Conservation (phyloP, 92 coral and sea anemone species). For the Porites rus region DNA sequence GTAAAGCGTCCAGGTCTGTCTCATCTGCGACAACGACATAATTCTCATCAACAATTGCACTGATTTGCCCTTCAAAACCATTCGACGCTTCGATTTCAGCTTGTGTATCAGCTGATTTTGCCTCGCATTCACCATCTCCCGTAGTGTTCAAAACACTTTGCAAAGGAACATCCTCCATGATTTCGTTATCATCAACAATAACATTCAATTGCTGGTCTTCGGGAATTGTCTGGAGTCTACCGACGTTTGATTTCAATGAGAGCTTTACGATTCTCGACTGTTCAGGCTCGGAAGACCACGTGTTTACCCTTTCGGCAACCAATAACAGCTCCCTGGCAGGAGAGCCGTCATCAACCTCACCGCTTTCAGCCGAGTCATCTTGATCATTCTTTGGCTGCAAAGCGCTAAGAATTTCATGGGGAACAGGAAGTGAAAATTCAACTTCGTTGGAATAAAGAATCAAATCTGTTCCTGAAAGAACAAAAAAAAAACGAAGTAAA, state of each 20-base stretch:
- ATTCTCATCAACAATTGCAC: neutral
- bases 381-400: neutral
- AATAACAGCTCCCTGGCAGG: conserved; percentile 60
- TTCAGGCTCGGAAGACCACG: neutral
- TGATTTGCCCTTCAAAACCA: neutral
- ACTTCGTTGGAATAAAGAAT: conserved; percentile 79
- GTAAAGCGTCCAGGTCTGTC: neutral
- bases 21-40: neutral
- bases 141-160: neutral
- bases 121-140: neutral
- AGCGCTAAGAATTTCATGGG: conserved; percentile 55
- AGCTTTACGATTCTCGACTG: conserved; percentile 21
- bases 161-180: conserved; percentile 3
- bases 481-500: neutral
- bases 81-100: neutral
- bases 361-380: conserved; percentile 1
- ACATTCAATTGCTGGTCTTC: conserved; percentile 68
- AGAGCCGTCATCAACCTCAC: conserved; percentile 15
- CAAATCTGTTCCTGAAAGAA: conserved; percentile 56
- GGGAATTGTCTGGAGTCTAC: conserved; percentile 73
- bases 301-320: conserved; percentile 62
- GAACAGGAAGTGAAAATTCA: conserved; percentile 79
- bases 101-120: neutral
- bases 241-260: conserved; percentile 24
- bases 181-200: conserved; percentile 6